These are phyloP conservation scores for Notothenia coriiceps DNA, from an alignment of 2,113 vertebrate genomes.

Conservation along the genomic window DNA sequence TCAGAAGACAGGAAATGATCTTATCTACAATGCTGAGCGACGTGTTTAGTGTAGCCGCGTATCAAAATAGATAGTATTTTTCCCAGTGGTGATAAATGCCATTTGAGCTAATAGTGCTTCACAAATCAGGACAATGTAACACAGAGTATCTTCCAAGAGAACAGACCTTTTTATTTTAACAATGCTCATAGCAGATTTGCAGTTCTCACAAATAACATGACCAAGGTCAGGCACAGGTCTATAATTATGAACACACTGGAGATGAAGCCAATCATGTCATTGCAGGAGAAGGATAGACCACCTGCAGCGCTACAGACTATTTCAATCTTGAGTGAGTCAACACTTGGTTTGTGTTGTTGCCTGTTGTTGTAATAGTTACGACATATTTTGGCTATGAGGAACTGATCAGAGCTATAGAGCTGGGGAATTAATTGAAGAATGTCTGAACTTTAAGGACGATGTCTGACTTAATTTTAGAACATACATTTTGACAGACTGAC, in stretches of 20 bases:
- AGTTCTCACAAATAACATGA: conserved; percentile 19
- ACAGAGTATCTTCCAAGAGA: background rate
- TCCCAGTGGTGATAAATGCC: background rate
- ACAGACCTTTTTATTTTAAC: background rate
- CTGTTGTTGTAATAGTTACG: too few species aligned
- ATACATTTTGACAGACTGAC: too few species aligned
- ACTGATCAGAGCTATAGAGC: too few species aligned
- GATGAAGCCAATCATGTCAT: conserved; percentile 21
- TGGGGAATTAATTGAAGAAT: too few species aligned
- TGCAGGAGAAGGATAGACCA: background rate
- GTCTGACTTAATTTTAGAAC: too few species aligned
- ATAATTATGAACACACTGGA: conserved; percentile 28
- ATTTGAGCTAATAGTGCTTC: background rate
- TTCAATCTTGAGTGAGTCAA: background rate
- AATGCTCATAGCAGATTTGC: background rate
- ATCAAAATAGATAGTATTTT: background rate
- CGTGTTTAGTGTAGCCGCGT: background rate
- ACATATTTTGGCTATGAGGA: background rate
- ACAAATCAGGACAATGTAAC: background rate
- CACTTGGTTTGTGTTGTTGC: too few species aligned
- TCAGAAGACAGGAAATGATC: background rate
- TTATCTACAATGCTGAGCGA: background rate
- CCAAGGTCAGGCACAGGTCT: conserved; percentile 12
- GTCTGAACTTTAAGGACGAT: too few species aligned
- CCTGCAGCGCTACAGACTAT: background rate